Conservation (phyloP, 2,888 invertebrate genomes). For the Caenorhabditis imperialis region DNA sequence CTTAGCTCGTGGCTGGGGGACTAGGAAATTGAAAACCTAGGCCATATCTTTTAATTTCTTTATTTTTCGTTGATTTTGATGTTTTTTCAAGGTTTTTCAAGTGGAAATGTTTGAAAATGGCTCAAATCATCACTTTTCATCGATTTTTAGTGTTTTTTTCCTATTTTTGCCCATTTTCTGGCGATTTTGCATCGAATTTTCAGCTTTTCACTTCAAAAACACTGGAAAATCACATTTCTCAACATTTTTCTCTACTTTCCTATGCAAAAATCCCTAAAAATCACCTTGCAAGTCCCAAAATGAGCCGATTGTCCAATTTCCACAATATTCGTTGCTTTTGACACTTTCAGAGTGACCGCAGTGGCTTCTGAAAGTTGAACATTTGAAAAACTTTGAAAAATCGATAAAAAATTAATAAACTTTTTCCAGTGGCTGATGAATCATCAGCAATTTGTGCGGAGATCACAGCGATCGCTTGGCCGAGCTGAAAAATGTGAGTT, state of each 20-base stretch:
- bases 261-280: constrained; percentile 2
- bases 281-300: constrained; percentile 70
- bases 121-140: too few species aligned
- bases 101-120: too few species aligned
- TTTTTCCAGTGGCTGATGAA: constrained; percentile 28
- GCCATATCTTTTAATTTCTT: too few species aligned
- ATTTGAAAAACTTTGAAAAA: not conserved
- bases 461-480: constrained; percentile 39
- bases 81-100: too few species aligned
- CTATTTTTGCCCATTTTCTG: too few species aligned
- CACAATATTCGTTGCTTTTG: constrained; percentile 70
- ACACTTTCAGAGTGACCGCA: constrained; percentile 65
- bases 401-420: constrained; percentile 5
- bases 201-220: too few species aligned
- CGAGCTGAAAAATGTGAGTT: constrained; percentile 43
- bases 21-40: too few species aligned
- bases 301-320: constrained; percentile 73
- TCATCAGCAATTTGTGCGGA: constrained; percentile 48
- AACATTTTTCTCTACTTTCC: too few species aligned
- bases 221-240: not conserved
- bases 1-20: too few species aligned
- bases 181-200: not conserved
- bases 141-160: too few species aligned
- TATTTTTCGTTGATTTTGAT: too few species aligned
- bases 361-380: constrained; percentile 9